Evolutionary conservation across 2,797 vertebrate species (phyloP).

Genomic region (Anguilla megastoma): DNA sequence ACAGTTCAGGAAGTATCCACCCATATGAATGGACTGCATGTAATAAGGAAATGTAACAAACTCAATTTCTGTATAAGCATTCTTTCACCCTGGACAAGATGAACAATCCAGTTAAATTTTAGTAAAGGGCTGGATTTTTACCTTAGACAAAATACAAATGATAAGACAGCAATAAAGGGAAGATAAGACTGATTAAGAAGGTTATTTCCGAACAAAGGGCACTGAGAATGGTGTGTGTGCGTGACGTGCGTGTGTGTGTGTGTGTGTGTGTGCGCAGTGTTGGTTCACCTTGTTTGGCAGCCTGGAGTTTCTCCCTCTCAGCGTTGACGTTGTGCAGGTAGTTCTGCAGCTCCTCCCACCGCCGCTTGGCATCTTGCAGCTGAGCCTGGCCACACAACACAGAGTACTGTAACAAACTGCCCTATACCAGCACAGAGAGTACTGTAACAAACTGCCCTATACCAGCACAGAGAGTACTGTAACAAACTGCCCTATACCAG

Average conservation of each 20-base stretch:
- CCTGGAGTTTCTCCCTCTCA: constrained; percentile 84
- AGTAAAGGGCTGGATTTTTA: neutral
- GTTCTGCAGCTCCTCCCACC: constrained; percentile 92
- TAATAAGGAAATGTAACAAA: neutral
- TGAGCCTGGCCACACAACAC: constrained; percentile 72
- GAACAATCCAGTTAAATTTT: neutral
- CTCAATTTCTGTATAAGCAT: neutral
- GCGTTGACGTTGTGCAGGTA: constrained; percentile 87
- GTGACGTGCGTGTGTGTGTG: neutral
- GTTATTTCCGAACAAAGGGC: neutral
- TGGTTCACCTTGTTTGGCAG: constrained; percentile 84
- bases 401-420: neutral
- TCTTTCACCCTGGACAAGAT: neutral
- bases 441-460: too few relatives aligned
- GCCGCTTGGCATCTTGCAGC: constrained; percentile 88
- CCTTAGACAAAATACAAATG: neutral
- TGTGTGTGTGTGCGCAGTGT: neutral
- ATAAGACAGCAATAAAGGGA: neutral
- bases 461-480: constrained; percentile 20
- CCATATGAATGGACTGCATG: neutral
- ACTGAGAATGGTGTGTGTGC: neutral
- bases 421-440: too few relatives aligned
- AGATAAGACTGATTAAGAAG: neutral
- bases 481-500: too few relatives aligned
- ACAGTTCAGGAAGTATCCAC: neutral